Conservation (phyloP, 2,888 invertebrate species). For the Ferrisia virgata region DNA sequence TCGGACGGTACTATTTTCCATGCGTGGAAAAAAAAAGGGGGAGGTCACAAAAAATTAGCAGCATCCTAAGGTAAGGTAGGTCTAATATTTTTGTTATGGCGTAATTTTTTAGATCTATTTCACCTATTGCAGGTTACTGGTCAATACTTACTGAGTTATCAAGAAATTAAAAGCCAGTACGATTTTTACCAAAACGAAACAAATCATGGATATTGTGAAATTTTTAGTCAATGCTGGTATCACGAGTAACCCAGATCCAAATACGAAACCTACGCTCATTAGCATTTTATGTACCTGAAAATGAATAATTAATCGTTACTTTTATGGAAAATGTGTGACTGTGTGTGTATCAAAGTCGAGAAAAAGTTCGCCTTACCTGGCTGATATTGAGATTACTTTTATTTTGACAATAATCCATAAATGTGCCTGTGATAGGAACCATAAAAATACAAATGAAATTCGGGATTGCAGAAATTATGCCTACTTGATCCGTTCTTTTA, state of each 20-base stretch:
- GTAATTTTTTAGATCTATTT: no score
- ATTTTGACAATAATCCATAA: neutral
- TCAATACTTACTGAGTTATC: neutral
- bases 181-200: neutral
- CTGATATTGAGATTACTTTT: neutral
- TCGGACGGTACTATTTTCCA: no score
- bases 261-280: neutral
- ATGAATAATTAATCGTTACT: neutral
- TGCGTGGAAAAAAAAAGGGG: no score
- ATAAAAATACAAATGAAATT: neutral
- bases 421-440: neutral
- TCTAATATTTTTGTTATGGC: no score
- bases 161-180: neutral
- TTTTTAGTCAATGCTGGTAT: neutral
- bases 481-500: neutral
- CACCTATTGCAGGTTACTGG: no score
- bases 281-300: neutral
- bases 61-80: no score
- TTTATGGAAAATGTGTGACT: neutral
- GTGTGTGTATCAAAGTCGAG: neutral
- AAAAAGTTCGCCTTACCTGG: neutral
- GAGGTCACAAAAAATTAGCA: no score
- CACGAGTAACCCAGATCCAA: neutral
- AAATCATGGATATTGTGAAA: neutral
- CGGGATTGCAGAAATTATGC: neutral